A percentile compares a stretch with the other conserved stretches of the same genome.
phyloP scores from a whole-genome alignment of 2,797 vertebrate species.

The Gephyroberyx darwinii region DNA sequence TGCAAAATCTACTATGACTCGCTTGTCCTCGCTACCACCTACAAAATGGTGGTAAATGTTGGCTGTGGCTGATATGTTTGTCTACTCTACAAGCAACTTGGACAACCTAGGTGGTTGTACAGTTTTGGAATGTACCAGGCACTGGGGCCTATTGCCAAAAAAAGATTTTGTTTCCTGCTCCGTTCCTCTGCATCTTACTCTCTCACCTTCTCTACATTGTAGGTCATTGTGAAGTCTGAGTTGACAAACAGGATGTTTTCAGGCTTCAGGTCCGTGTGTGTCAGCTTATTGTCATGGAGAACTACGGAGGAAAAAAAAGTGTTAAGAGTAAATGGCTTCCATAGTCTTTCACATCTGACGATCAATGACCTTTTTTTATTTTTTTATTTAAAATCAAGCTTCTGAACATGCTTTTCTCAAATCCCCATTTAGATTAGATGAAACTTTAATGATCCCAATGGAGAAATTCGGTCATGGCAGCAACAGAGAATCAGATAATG shows the following conservation, averaged over 20 bases:
- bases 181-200: neutral
- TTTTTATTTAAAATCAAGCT: neutral
- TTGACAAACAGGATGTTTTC: conserved; percentile 98
- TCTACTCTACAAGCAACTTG: no score
- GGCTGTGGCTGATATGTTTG: no score
- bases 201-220: conserved; percentile 95
- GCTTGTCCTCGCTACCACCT: no score
- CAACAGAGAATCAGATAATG: no score
- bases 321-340: neutral
- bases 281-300: conserved; percentile 97
- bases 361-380: neutral
- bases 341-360: conserved; percentile 1
- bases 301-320: conserved; percentile 75
- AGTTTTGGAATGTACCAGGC: neutral
- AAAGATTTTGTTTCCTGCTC: no score
- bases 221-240: conserved; percentile 95
- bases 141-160: neutral
- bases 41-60: no score
- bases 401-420: neutral
- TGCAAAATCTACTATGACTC: no score
- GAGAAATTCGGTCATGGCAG: no score
- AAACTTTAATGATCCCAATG: no score
- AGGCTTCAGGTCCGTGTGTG: conserved; percentile 97
- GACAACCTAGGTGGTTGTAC: no score
- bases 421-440: neutral